Evolutionary conservation across 1,140 invertebrate genomes (phyloP), one percentile per base, ranked within the genome.

Genomic region (Polypedilum pembai): DNA sequence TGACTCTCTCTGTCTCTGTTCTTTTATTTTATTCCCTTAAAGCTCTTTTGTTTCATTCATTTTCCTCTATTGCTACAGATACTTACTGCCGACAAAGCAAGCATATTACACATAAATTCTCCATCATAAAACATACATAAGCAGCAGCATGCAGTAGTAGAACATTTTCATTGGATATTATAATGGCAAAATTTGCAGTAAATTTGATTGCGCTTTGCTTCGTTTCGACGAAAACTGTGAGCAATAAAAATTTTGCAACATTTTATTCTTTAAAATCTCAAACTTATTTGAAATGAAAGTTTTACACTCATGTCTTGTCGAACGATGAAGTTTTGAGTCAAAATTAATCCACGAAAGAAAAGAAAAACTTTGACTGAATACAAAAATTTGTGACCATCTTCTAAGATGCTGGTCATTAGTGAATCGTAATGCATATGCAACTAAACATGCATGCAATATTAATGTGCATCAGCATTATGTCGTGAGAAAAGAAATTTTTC

Each of bases 111-210:
- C 65, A 69, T 69, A 69, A 69, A 69, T 69, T 18, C 20, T 69
- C 17, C 20, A 69, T 69, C 65, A 20, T 69, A 69, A 69, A 69
- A 18, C 17, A 20, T 21, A 69, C 18, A 56, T 56, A 56, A 5
- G 24, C 24, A 5, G 24, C 24, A 33, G 24, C 5, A 33, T n/a
- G n/a, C n/a, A 33, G 1, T 3, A 33, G n/a, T 3, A 56, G 45
- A 12, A 18, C 17, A 69, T 69, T 18, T 69, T 69, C 17, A 69
- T 18, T 69, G 65, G 17, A 56, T 56, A 69, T 69, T 21, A 69
- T 69, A 20, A 69, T 69, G 65, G 65, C 17, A 69, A n/a, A 66
- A 69, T 69, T 69, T 69, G 65, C 65, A 69, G 65, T 21, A 69
- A 69, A 69, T 69, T 69, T 69, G 17, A 69, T 69, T 17, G 7